phyloP scores from a whole-genome alignment of 1,140 invertebrate genomes.

The Atta cephalotes region DNA sequence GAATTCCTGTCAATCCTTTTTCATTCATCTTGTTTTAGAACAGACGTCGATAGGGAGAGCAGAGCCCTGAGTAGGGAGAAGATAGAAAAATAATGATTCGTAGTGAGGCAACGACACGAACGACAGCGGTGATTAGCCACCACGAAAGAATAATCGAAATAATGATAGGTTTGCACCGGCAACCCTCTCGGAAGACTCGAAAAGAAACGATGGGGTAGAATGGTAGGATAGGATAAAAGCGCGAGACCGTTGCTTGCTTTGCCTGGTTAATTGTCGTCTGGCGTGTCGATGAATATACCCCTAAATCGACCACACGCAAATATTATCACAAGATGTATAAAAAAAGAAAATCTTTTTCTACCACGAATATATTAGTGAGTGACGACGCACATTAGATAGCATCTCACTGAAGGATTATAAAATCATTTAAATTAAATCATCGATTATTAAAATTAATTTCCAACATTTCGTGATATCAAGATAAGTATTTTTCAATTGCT shows the following conservation, averaged over 20 bases:
- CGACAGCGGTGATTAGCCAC: constrained; percentile 81
- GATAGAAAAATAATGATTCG: constrained; percentile 77
- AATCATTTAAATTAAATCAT: neutral
- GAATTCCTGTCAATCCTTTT: constrained; percentile 20
- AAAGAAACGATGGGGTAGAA: constrained; percentile 49
- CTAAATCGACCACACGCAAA: constrained; percentile 77
- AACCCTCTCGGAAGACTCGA: constrained; percentile 47
- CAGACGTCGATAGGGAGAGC: constrained; percentile 10
- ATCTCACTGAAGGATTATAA: neutral
- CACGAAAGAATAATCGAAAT: constrained; percentile 84
- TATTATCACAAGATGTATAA: constrained; percentile 68
- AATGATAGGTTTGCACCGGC: constrained; percentile 83
- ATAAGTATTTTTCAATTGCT: neutral
- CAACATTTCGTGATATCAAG: neutral
- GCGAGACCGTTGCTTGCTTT: constrained; percentile 78
- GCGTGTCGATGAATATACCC: constrained; percentile 81
- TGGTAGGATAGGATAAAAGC: constrained; percentile 64
- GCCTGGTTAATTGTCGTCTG: constrained; percentile 85
- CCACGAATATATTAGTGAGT: constrained; percentile 37
- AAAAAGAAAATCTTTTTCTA: constrained; percentile 25
- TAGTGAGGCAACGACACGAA: constrained; percentile 81
- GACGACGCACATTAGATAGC: neutral
- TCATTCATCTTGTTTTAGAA: constrained; percentile 14
- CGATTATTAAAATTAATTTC: neutral
- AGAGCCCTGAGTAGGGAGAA: constrained; percentile 33